Evolutionary conservation across 2,113 vertebrate genomes (phyloP), one percentile per base, ranked within the genome.

Genomic region (Lycocorax pyrrhopterus): DNA sequence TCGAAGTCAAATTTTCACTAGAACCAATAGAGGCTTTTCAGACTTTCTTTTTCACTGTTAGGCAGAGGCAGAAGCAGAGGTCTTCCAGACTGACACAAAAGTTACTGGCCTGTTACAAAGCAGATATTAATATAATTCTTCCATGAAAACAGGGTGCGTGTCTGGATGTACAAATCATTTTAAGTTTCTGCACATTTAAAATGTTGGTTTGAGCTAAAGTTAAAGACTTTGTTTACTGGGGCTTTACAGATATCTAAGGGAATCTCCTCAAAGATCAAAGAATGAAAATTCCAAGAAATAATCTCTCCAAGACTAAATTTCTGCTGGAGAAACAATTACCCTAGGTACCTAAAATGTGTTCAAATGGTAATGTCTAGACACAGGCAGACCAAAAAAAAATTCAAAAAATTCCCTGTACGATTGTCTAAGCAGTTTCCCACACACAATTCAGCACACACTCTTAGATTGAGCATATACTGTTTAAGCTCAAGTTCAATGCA

Each of bases 361-460:
- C 23, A 63, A 76, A 30, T 55, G 13, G 5, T 59, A 75, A 67
- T 51, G 74, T 78, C 43, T 62, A 89, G 59, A 43, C 12, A 82
- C 4, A 26, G 3, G 29, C 10, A 20, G 11, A 37, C 18, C 1
- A 35, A 49, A 56, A 60, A 29, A 53, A 29, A 13, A 17, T 6
- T 49, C 1, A 9, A 44, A 46, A 77, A 71, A 18, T 32, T 63
- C 33, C 23, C 33, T 8, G 3, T 66, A 37, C 41, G 51, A 29
- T 47, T 66, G 11, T 27, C 33, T 71, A 62, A 69, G 56, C 41
- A 63, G 21, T 67, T 84, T 87, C 43, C 26, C 35, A 29, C 14
- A 22, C 0, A 1, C 2, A 3, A 4, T 32, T 91, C 3, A 5
- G 22, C 39, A 52, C 32, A 35, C 1, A 0, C 20, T 73, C 25